Percentiles rank a stretch among this genome's conserved stretches.
phyloP scores from a whole-genome alignment of 64 coral and sea anemone genomes.

The Orbicella faveolata region DNA sequence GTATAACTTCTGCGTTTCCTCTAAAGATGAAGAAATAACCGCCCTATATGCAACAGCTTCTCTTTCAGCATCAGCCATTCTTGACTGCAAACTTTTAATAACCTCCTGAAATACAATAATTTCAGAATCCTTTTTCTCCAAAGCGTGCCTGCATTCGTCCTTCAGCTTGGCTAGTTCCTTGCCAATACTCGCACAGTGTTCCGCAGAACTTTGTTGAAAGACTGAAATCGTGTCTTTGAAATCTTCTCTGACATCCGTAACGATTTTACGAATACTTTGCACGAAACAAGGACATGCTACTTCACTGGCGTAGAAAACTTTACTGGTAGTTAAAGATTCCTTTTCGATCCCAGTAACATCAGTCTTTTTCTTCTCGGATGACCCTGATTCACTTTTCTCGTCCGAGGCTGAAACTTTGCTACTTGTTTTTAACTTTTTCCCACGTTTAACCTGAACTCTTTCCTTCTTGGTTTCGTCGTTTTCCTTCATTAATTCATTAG shows the following conservation, averaged over 20 bases:
- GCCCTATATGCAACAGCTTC: background rate
- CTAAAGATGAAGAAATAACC: background rate
- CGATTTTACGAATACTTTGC: slow-evolving; percentile 21
- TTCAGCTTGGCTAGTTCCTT: background rate
- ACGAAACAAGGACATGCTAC: slow-evolving; percentile 4
- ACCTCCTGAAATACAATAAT: background rate
- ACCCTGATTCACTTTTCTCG: background rate
- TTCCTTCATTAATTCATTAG: background rate
- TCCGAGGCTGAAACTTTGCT: slow-evolving; percentile 1
- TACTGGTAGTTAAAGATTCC: background rate
- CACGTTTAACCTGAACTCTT: background rate
- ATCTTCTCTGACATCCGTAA: slow-evolving; percentile 29
- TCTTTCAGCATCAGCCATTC: background rate
- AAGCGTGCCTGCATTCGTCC: background rate
- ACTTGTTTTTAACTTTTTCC: slow-evolving; percentile 4
- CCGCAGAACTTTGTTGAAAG: background rate
- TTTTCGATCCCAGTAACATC: background rate
- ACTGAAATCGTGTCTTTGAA: slow-evolving; percentile 23
- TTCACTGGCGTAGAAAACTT: background rate
- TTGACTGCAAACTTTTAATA: background rate
- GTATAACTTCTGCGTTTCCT: slow-evolving; percentile 10
- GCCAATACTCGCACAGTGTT: background rate
- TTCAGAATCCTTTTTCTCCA: slow-evolving; percentile 26
- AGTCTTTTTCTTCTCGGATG: background rate
- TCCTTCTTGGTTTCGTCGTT: slow-evolving; percentile 9